Evolutionary conservation across 53 echinoderm and acorn worm species (phyloP).

Genomic region (Holothuria leucospilota): DNA sequence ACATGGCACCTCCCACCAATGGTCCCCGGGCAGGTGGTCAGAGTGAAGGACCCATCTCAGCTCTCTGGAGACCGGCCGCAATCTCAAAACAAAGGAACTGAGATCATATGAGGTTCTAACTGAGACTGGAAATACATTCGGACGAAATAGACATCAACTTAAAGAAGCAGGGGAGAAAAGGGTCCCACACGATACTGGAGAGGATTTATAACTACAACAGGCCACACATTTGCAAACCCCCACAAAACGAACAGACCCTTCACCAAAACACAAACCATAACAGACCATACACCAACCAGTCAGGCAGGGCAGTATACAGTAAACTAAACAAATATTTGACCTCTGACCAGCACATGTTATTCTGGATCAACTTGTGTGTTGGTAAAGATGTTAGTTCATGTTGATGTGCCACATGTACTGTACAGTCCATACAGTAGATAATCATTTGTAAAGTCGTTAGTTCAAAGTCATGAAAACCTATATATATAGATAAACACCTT

Average conservation of each 20-base stretch:
- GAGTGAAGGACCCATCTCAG: constrained; percentile 42
- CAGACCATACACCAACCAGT: background rate
- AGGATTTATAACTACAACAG: background rate
- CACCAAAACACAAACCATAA: background rate
- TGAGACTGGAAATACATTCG: constrained; percentile 33
- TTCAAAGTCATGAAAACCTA: too few species aligned
- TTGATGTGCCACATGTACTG: too few species aligned
- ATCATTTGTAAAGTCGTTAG: too few species aligned
- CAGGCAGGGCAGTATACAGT: background rate
- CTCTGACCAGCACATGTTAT: background rate
- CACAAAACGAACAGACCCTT: too few species aligned
- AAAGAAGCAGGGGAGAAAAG: constrained; percentile 12
- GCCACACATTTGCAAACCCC: background rate
- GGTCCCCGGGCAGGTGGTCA: constrained; percentile 30
- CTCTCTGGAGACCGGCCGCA: constrained; percentile 46
- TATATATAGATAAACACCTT: too few species aligned
- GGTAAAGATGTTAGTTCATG: too few species aligned
- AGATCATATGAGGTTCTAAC: too few species aligned
- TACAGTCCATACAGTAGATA: too few species aligned
- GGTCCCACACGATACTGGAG: background rate
- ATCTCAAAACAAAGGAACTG: background rate
- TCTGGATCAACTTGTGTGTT: too few species aligned
- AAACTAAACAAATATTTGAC: background rate
- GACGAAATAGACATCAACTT: constrained; percentile 59
- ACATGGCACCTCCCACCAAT: too few species aligned